Conservation (phyloP, 2,888 invertebrate species). For the Torymus tubicola region DNA sequence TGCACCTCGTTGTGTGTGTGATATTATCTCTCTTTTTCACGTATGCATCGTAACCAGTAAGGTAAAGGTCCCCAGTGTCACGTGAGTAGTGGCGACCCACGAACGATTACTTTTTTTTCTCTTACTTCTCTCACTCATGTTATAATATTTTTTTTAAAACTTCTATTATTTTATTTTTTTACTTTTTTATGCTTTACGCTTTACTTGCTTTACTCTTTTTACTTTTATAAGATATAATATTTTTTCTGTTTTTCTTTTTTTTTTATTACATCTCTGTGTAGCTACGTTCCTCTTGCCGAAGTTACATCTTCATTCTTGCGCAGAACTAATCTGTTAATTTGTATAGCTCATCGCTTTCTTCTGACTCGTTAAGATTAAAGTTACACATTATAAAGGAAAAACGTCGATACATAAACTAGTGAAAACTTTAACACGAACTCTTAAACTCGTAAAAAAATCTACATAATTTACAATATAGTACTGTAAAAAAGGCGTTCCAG, state of each 20-base stretch:
- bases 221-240: constrained; percentile 40
- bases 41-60: constrained; percentile 15
- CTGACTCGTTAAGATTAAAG: background rate
- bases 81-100: constrained; percentile 28
- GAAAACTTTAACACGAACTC: constrained; percentile 54
- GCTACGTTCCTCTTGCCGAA: constrained; percentile 24
- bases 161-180: constrained; percentile 9
- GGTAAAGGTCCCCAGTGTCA: constrained; percentile 30
- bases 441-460: constrained; percentile 56
- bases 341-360: background rate
- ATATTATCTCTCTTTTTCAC: constrained; percentile 8
- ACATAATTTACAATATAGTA: constrained; percentile 54
- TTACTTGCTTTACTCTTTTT: constrained; percentile 24
- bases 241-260: constrained; percentile 8
- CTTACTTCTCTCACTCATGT: background rate
- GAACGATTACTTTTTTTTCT: constrained; percentile 27
- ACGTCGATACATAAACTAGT: constrained; percentile 49
- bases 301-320: background rate
- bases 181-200: constrained; percentile 21
- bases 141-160: constrained; percentile 8
- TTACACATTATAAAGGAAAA: constrained; percentile 41
- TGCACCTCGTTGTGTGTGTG: constrained; percentile 44
- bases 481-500: constrained; percentile 52
- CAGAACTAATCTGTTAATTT: constrained; percentile 27
- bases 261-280: constrained; percentile 22